A percentile compares a stretch with the other conserved stretches of the same genome.
These are phyloP conservation scores for Sebastes alutus DNA, from an alignment of 2,797 vertebrate genomes.

Conservation along the genomic window DNA sequence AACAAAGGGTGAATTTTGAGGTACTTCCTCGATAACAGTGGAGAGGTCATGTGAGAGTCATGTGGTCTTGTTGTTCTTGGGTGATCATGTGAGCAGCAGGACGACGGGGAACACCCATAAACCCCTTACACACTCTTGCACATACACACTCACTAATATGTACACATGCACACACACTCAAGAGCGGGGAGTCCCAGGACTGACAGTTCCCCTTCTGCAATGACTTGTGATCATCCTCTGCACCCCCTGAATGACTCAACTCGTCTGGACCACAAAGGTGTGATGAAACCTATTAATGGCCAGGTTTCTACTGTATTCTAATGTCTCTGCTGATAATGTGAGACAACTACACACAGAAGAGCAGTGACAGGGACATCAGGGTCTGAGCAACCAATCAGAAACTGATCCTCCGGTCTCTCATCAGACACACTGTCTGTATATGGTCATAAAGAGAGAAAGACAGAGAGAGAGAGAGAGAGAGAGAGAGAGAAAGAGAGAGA, in stretches of 20 bases:
- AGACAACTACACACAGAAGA: slow-evolving; percentile 7
- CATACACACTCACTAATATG: slow-evolving; percentile 27
- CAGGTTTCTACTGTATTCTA: neutral
- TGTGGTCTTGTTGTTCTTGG: slow-evolving; percentile 71
- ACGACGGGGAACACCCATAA: slow-evolving; percentile 70
- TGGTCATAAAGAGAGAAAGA: slow-evolving; percentile 68
- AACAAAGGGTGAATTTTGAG: neutral
- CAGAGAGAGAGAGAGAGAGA: slow-evolving; percentile 49
- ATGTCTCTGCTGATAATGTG: slow-evolving; percentile 2
- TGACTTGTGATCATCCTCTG: slow-evolving; percentile 43
- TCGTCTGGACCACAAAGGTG: slow-evolving; percentile 1
- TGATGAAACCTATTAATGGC: neutral
- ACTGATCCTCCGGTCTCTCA: slow-evolving; percentile 38
- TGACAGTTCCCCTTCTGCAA: slow-evolving; percentile 68
- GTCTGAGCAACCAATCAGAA: slow-evolving; percentile 48
- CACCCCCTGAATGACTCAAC: slow-evolving; percentile 43
- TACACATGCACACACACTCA: neutral
- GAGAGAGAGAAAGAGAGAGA: slow-evolving; percentile 53
- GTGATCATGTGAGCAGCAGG: slow-evolving; percentile 75
- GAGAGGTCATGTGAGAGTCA: slow-evolving; percentile 79
- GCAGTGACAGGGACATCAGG: slow-evolving; percentile 37
- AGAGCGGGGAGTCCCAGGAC: slow-evolving; percentile 65
- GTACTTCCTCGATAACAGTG: slow-evolving; percentile 33
- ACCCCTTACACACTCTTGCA: slow-evolving; percentile 28
- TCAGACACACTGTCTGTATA: slow-evolving; percentile 66